Evolutionary conservation across 2,797 vertebrate species (phyloP).

Genomic region (Cryptoprocta ferox): DNA sequence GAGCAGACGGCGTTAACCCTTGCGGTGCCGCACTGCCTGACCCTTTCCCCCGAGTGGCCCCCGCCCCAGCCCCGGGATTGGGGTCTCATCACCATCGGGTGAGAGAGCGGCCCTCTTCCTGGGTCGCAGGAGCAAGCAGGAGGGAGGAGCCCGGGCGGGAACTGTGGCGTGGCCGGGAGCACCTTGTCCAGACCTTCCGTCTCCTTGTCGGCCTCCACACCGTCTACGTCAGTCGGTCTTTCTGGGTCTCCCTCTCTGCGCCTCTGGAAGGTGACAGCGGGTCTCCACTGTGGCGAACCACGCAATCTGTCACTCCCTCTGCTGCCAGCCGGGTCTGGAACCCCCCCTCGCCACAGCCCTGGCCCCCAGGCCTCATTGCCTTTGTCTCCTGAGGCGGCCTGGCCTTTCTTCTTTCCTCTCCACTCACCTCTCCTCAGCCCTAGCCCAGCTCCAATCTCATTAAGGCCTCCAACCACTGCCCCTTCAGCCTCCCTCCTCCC

Average conservation of each 20-base stretch:
- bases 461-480: slow-evolving; percentile 83
- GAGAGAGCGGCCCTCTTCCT: too few species aligned
- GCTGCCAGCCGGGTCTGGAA: slow-evolving; percentile 73
- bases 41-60: slow-evolving; percentile 2
- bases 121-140: not conserved
- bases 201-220: not conserved
- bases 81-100: not conserved
- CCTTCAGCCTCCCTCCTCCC: slow-evolving; percentile 81
- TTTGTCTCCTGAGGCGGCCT: slow-evolving; percentile 77
- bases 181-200: too few species aligned
- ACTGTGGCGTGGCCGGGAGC: not conserved
- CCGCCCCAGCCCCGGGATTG: not conserved
- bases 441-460: slow-evolving; percentile 86
- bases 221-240: not conserved
- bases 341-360: not conserved
- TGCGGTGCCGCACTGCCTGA: slow-evolving; percentile 36
- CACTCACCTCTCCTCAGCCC: slow-evolving; percentile 79
- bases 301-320: slow-evolving; percentile 85
- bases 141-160: not conserved
- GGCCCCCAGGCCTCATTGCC: slow-evolving; percentile 49
- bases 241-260: slow-evolving; percentile 38
- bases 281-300: slow-evolving; percentile 80
- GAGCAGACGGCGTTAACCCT: slow-evolving; percentile 85
- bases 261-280: slow-evolving; percentile 83
- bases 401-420: slow-evolving; percentile 65